Evolutionary conservation across 2,113 vertebrate species (phyloP).

Genomic region (Myrmecophaga tridactyla): DNA sequence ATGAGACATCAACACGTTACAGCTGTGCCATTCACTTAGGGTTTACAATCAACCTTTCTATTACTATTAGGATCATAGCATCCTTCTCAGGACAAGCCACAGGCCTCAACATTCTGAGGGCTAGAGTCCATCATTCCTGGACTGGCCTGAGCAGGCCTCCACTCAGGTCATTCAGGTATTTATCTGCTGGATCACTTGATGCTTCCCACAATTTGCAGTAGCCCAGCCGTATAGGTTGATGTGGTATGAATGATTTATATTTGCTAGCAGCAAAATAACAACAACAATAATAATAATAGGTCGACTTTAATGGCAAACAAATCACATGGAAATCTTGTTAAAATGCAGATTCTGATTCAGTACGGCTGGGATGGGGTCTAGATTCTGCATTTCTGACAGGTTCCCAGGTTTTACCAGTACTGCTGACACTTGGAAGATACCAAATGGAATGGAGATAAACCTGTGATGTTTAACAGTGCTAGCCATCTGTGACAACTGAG

Average conservation of each 20-base stretch:
- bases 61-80: neutral
- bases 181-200: neutral
- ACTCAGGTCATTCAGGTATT: no score
- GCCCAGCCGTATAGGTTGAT: neutral
- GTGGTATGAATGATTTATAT: neutral
- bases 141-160: neutral
- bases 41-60: neutral
- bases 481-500: neutral
- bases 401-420: neutral
- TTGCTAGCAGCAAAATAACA: neutral
- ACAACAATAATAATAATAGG: neutral
- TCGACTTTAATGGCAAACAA: neutral
- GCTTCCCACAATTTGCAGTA: neutral
- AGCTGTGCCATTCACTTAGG: conserved; percentile 61
- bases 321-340: neutral
- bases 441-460: neutral
- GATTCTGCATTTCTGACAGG: neutral
- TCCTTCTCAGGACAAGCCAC: neutral
- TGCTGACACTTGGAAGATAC: neutral
- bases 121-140: neutral
- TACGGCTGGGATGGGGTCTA: neutral
- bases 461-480: neutral
- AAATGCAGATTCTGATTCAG: neutral
- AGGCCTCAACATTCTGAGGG: neutral
- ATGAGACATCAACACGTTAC: conserved; percentile 61